Conservation (phyloP, 2,888 invertebrate species). For the Phyllotreta cruciferae region DNA sequence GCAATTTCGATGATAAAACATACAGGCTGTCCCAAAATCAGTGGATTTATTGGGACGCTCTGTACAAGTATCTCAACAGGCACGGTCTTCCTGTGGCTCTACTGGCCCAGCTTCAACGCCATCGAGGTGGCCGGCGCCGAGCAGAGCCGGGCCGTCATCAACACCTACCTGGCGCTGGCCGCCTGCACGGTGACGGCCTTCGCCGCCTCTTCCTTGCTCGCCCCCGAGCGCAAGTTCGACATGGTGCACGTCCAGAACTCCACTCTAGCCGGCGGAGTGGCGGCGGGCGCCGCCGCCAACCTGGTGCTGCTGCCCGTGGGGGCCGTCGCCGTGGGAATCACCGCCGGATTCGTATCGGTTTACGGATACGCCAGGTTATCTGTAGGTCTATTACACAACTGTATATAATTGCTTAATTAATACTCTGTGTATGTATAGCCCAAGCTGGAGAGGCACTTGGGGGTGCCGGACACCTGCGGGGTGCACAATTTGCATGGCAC, state of each 20-base stretch:
- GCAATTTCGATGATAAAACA: neutral
- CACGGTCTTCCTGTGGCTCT: slow-evolving; percentile 93
- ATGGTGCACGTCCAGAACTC: slow-evolving; percentile 96
- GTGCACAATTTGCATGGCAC: slow-evolving; percentile 97
- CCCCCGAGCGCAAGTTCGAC: slow-evolving; percentile 78
- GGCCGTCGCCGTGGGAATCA: slow-evolving; percentile 79
- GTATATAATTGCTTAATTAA: neutral
- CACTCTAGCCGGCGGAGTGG: slow-evolving; percentile 92
- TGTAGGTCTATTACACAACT: slow-evolving; percentile 61
- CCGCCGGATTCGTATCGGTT: slow-evolving; percentile 81
- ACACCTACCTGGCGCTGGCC: slow-evolving; percentile 90
- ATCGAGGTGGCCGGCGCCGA: slow-evolving; percentile 75
- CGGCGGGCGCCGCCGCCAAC: slow-evolving; percentile 84
- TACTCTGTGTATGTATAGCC: slow-evolving; percentile 49
- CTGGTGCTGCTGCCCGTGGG: slow-evolving; percentile 84
- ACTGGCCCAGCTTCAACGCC: slow-evolving; percentile 97
- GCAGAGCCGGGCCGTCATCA: slow-evolving; percentile 86
- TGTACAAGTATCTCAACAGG: too few species aligned
- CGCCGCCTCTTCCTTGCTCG: slow-evolving; percentile 79
- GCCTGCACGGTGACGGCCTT: slow-evolving; percentile 85
- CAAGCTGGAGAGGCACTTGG: slow-evolving; percentile 47
- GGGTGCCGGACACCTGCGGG: slow-evolving; percentile 86
- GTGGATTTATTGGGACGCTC: too few species aligned
- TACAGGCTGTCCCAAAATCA: neutral
- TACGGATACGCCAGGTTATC: slow-evolving; percentile 79